These are phyloP conservation scores for Apamea epomidion DNA, from an alignment of 2,888 invertebrate species.

Conservation along the genomic window DNA sequence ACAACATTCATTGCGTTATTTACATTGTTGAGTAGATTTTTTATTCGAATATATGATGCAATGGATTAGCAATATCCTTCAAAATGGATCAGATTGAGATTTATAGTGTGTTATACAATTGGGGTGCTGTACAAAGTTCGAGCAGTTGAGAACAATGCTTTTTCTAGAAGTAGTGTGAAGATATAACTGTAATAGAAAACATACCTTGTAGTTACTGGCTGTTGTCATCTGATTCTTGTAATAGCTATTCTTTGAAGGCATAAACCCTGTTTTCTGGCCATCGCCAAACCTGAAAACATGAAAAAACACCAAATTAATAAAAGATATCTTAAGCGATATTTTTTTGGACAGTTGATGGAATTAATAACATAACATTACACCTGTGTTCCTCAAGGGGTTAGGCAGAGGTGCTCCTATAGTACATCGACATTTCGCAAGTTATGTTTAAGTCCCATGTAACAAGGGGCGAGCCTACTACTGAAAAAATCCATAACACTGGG, in stretches of 20 bases:
- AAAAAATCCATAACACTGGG: neutral
- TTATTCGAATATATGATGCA: no score
- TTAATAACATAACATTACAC: neutral
- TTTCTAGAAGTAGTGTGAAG: neutral
- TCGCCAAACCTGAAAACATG: conserved; percentile 89
- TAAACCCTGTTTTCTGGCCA: conserved; percentile 91
- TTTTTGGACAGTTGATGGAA: neutral
- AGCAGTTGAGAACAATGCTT: neutral
- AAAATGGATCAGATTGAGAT: no score
- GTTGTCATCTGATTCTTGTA: conserved; percentile 90
- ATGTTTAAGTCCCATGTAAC: neutral
- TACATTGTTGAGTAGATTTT: no score
- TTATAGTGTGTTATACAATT: no score
- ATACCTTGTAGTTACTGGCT: conserved; percentile 92
- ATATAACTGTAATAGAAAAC: neutral
- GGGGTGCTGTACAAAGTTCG: no score
- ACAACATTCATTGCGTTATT: no score
- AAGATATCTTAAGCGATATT: neutral
- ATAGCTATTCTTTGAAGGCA: conserved; percentile 91
- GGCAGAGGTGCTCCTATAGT: neutral
- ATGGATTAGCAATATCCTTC: no score
- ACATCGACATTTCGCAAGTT: neutral
- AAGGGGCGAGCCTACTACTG: neutral
- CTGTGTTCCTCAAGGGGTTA: neutral
- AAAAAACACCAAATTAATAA: neutral